Evolutionary conservation across 2,797 vertebrate species (phyloP).

Genomic region (Poecilia gillii): DNA sequence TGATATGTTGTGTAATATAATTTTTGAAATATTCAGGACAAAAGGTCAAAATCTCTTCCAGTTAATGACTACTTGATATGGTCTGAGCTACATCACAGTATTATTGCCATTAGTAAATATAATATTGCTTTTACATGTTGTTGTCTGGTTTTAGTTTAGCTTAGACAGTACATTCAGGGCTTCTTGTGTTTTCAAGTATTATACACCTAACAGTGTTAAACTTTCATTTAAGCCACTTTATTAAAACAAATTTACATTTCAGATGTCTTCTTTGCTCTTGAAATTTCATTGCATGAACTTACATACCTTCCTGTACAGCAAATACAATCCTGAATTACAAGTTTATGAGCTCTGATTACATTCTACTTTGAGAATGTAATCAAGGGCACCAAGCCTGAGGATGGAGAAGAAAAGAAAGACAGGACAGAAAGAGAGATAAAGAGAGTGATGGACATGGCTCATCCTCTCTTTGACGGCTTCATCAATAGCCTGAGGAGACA

Average conservation of each 20-base stretch:
- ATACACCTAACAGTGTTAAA: not conserved
- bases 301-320: not conserved
- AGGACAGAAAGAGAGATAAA: constrained; percentile 59
- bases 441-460: constrained; percentile 81
- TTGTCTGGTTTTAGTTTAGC: not conserved
- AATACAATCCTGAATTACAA: not conserved
- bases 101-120: too few relatives aligned
- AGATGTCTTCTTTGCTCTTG: not conserved
- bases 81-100: too few relatives aligned
- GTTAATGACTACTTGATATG: too few relatives aligned
- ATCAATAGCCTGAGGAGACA: constrained; percentile 80
- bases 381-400: constrained; percentile 47
- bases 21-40: too few relatives aligned
- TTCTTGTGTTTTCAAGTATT: not conserved
- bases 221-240: not conserved
- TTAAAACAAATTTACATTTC: not conserved
- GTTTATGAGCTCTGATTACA: not conserved
- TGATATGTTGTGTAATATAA: too few relatives aligned
- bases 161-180: not conserved
- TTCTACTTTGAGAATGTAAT: constrained; percentile 51
- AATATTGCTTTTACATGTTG: too few relatives aligned
- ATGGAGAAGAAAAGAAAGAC: constrained; percentile 21
- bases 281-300: not conserved
- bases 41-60: too few relatives aligned
- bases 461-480: constrained; percentile 82